phyloP scores from a whole-genome alignment of 2,797 vertebrate species.

The Poecilia velifera region DNA sequence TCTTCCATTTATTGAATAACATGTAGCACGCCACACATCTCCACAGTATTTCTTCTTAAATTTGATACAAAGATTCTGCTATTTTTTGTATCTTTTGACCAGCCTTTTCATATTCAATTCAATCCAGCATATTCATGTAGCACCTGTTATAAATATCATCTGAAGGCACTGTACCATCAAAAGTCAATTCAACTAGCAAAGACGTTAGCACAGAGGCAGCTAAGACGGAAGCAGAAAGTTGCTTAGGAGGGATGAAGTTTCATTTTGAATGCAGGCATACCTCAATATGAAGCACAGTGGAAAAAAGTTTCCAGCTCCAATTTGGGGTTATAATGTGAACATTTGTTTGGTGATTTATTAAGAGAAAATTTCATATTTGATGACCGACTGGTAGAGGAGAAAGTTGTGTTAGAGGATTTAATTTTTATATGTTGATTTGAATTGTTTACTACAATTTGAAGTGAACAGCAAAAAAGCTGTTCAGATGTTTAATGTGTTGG shows the following conservation, averaged over 20 bases:
- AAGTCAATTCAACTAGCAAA: neutral
- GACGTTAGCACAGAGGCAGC: neutral
- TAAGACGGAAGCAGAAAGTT: neutral
- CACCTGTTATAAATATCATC: neutral
- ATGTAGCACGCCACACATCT: neutral
- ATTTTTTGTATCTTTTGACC: neutral
- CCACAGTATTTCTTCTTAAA: neutral
- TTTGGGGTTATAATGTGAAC: neutral
- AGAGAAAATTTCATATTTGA: neutral
- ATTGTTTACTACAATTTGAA: too few species aligned
- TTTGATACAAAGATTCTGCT: neutral
- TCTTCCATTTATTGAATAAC: conserved; percentile 1
- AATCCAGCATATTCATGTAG: neutral
- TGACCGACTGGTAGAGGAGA: too few species aligned
- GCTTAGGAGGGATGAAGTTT: neutral
- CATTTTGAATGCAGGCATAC: neutral
- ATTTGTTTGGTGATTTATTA: neutral
- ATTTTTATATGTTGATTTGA: too few species aligned
- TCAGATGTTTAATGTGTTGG: too few species aligned
- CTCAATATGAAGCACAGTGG: neutral
- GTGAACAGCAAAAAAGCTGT: too few species aligned
- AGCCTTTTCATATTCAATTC: neutral
- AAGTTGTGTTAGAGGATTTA: too few species aligned
- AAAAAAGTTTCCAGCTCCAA: neutral
- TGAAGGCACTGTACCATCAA: too few species aligned